These are phyloP conservation scores for Trematocara marginatum DNA, from an alignment of 2,113 vertebrate species.

Conservation along the genomic window DNA sequence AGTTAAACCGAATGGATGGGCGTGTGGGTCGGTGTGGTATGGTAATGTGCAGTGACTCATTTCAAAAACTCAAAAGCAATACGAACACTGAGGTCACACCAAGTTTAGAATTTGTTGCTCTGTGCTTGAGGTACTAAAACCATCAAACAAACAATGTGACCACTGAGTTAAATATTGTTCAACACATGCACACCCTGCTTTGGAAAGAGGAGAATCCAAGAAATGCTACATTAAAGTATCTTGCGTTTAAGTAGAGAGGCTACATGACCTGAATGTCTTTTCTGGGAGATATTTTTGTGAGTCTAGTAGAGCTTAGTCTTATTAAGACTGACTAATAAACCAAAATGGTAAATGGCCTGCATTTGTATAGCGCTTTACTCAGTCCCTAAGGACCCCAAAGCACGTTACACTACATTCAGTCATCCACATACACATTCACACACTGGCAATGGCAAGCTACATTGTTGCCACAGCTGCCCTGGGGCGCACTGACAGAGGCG, in stretches of 20 bases:
- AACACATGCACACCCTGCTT: background rate
- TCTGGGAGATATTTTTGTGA: background rate
- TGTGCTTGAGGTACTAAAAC: background rate
- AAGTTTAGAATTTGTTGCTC: background rate
- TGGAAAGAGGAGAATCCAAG: background rate
- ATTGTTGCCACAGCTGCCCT: no score
- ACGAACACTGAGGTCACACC: background rate
- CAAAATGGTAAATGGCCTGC: background rate
- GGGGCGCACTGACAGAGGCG: no score
- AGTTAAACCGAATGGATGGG: slow-evolving; percentile 13
- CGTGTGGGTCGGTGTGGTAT: background rate
- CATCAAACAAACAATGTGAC: background rate
- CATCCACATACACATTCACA: no score
- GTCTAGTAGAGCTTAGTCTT: background rate
- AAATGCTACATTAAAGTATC: background rate
- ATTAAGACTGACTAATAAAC: background rate
- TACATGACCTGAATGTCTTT: background rate
- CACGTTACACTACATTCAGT: no score
- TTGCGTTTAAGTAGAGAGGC: background rate
- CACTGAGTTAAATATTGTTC: background rate
- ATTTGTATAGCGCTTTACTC: no score
- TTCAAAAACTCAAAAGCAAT: background rate
- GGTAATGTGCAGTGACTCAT: slow-evolving; percentile 40
- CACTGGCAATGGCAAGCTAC: no score
- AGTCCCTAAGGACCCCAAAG: no score